Conservation (phyloP, 2,797 vertebrate genomes). For the Gouania willdenowi region DNA sequence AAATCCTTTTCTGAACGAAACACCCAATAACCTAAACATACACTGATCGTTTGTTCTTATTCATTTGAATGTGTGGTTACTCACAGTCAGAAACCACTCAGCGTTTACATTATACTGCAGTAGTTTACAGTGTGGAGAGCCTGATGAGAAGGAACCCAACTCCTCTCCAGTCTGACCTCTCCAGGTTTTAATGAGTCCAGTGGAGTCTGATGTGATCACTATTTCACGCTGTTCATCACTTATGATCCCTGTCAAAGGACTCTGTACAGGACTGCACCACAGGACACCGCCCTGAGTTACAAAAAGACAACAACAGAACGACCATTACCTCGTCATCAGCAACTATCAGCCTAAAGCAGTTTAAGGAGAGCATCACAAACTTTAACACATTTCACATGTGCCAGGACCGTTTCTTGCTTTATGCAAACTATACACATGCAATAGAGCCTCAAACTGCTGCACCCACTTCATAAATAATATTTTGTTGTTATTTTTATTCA, state of each 20-base stretch:
- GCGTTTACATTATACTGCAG: slow-evolving; percentile 50
- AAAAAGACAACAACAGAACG: not conserved
- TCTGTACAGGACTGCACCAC: slow-evolving; percentile 74
- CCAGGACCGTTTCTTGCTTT: too few relatives aligned
- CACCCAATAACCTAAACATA: too few relatives aligned
- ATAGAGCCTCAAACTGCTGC: too few relatives aligned
- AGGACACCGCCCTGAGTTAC: slow-evolving; percentile 61
- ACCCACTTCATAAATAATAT: too few relatives aligned
- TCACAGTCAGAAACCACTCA: slow-evolving; percentile 68
- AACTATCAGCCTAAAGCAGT: too few relatives aligned
- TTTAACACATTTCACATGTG: too few relatives aligned
- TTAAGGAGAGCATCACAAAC: too few relatives aligned
- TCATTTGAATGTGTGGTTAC: slow-evolving; percentile 5
- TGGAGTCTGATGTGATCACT: slow-evolving; percentile 64
- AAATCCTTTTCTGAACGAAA: too few relatives aligned
- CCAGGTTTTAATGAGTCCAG: slow-evolving; percentile 68
- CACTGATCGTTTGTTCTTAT: too few relatives aligned
- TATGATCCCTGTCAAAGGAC: slow-evolving; percentile 58
- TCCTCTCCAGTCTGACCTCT: slow-evolving; percentile 60
- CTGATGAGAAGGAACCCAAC: slow-evolving; percentile 54
- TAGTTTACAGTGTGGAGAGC: slow-evolving; percentile 45
- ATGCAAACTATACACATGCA: too few relatives aligned
- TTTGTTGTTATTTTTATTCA: too few relatives aligned
- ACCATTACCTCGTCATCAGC: too few relatives aligned
- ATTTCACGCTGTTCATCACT: slow-evolving; percentile 52